Conservation (phyloP, 2,113 vertebrate species). For the Cygnus atratus region DNA sequence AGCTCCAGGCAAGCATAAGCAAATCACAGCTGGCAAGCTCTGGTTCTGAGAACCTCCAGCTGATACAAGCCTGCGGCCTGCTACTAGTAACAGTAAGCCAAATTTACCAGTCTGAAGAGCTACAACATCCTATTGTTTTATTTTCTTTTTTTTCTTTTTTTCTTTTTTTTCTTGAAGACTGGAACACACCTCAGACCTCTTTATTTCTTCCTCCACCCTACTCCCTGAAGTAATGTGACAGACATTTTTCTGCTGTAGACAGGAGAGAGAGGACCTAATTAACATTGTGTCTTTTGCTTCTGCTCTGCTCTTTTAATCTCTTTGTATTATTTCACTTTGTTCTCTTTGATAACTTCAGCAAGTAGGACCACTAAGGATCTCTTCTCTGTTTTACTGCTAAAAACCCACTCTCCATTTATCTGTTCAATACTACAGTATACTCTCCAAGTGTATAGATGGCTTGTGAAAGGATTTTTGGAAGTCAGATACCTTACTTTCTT, state of each 20-base stretch:
- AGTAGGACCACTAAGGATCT: neutral
- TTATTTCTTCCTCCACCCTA: neutral
- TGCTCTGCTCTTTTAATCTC: accelerated
- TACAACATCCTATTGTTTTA: neutral
- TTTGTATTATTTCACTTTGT: neutral
- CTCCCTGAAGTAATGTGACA: accelerated
- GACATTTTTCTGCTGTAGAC: neutral
- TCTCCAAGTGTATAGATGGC: accelerated
- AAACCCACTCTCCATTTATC: neutral
- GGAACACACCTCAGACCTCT: neutral
- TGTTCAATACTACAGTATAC: neutral
- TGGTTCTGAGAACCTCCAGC: neutral
- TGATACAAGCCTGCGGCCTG: neutral
- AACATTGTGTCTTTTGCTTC: neutral
- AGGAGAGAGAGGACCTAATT: neutral
- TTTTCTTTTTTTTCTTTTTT: neutral
- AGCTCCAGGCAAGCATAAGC: neutral
- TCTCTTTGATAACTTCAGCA: neutral
- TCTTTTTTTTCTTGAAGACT: neutral
- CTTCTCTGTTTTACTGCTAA: neutral
- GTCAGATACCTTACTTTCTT: neutral
- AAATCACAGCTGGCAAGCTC: neutral
- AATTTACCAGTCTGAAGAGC: neutral
- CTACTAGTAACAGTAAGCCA: neutral
- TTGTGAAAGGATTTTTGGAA: neutral